These are phyloP conservation scores for Atrichornis clamosus DNA, from an alignment of 2,113 vertebrate species.

Conservation along the genomic window DNA sequence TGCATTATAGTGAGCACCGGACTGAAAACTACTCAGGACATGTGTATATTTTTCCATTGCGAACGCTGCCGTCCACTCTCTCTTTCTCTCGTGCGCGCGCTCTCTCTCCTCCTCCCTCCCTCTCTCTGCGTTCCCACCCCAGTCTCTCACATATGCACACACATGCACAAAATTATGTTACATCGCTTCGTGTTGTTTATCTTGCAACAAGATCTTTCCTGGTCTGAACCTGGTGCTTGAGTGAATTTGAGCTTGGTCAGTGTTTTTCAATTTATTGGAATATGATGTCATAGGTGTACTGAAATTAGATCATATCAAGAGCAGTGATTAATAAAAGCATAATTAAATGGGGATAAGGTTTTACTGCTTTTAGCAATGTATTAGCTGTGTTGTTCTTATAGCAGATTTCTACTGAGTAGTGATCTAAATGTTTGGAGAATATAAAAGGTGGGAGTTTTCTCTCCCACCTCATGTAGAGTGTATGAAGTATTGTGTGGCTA, in stretches of 20 bases:
- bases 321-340: constrained; percentile 5
- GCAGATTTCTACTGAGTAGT: background rate
- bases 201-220: constrained; percentile 54
- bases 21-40: background rate
- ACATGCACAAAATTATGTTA: background rate
- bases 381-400: background rate
- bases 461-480: rapidly evolving
- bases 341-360: background rate
- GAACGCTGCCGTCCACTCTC: background rate
- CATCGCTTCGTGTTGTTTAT: constrained; percentile 22
- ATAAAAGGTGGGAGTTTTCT: background rate
- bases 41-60: background rate
- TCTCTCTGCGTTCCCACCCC: rapidly evolving
- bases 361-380: background rate
- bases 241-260: constrained; percentile 30
- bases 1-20: background rate
- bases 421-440: background rate
- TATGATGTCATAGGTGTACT: constrained; percentile 13
- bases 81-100: background rate
- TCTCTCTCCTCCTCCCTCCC: background rate
- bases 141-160: background rate
- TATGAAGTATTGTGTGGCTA: background rate
- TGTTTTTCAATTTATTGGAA: constrained; percentile 39
- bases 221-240: constrained; percentile 33
- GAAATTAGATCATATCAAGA: constrained; percentile 10